A percentile compares a stretch with the other conserved stretches of the same genome.
phyloP scores from a whole-genome alignment of 2,113 vertebrate species.

The Protobothrops flavoviridis region DNA sequence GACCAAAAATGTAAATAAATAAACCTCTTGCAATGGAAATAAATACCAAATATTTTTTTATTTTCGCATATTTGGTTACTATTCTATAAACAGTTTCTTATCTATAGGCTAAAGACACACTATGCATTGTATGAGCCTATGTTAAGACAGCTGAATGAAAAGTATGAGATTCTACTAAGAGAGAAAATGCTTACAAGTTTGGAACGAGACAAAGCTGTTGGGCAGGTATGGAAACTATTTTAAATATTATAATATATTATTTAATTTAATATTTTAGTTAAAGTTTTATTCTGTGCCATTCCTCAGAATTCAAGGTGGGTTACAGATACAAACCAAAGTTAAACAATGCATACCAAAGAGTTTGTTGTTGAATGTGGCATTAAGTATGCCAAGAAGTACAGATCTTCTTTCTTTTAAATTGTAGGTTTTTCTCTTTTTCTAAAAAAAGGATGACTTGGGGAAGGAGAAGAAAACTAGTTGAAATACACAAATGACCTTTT shows the following conservation, averaged over 20 bases:
- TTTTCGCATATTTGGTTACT: slow-evolving; percentile 22
- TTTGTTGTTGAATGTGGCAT: neutral
- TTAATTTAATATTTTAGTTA: neutral
- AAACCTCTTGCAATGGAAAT: neutral
- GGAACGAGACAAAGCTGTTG: slow-evolving; percentile 77
- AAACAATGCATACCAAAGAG: neutral
- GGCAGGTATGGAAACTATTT: slow-evolving; percentile 63
- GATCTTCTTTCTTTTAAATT: neutral
- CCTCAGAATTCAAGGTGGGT: neutral
- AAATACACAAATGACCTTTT: neutral
- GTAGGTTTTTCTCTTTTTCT: neutral
- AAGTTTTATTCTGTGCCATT: neutral
- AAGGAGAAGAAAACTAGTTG: neutral
- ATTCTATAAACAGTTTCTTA: slow-evolving; percentile 47
- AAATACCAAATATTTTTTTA: slow-evolving; percentile 6
- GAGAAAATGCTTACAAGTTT: slow-evolving; percentile 79
- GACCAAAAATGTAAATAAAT: neutral
- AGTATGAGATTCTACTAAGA: slow-evolving; percentile 76
- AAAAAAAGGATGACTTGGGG: neutral
- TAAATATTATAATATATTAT: neutral
- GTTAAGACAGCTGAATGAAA: slow-evolving; percentile 79
- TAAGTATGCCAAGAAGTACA: neutral
- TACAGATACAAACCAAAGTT: neutral
- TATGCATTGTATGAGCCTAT: slow-evolving; percentile 78
- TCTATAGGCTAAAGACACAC: slow-evolving; percentile 78